Conservation (phyloP, 2,888 invertebrate genomes). For the Spicauda simplicius region DNA sequence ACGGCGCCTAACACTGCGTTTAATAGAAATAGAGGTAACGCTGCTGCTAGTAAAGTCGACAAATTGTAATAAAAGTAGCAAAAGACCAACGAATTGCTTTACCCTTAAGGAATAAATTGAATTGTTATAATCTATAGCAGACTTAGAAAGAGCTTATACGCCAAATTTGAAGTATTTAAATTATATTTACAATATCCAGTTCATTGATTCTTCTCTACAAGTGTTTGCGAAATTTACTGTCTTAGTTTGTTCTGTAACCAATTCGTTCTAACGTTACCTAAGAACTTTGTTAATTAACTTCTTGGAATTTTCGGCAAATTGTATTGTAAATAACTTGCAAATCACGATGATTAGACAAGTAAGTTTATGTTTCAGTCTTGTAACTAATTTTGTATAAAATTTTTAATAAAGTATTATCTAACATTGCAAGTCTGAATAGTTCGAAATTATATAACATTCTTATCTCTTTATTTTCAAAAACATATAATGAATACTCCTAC, state of each 20-base stretch:
- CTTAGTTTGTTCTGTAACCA: constrained; percentile 15
- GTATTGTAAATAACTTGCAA: constrained; percentile 15
- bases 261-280: constrained; percentile 15
- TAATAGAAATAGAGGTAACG: too few species aligned
- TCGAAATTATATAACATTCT: too few species aligned
- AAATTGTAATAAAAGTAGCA: too few species aligned
- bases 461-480: too few species aligned
- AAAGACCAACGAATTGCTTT: too few species aligned
- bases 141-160: too few species aligned
- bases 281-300: constrained; percentile 30
- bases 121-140: too few species aligned
- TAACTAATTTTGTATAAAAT: not conserved
- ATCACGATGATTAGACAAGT: constrained; percentile 20
- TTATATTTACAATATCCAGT: not conserved
- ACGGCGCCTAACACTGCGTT: too few species aligned
- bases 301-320: constrained; percentile 18
- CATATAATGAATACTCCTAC: too few species aligned
- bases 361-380: constrained; percentile 18
- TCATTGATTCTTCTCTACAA: constrained; percentile 2
- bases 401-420: not conserved
- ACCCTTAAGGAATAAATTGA: too few species aligned
- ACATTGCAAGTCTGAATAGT: not conserved
- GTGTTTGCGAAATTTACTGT: not conserved
- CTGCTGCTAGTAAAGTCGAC: too few species aligned
- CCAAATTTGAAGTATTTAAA: not conserved